Base-by-base conservation (phyloP, 2,797 vertebrate genomes). In the Onychomys arenicola region DNA sequence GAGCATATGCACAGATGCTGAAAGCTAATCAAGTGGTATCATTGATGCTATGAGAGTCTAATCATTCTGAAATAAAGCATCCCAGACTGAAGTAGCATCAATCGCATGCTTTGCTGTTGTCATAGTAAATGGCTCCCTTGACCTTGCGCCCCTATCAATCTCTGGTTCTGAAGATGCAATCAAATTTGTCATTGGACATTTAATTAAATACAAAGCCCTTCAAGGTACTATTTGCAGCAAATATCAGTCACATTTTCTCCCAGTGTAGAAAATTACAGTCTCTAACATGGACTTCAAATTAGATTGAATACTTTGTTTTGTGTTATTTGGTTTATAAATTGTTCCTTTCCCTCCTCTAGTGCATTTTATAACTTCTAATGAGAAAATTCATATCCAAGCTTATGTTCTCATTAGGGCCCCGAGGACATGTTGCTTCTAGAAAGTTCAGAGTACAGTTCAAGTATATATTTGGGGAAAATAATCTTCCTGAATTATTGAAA, bases 111-210 rank as follows among this genome's bases (percentile, higher is more conserved):
- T 94, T 85, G 83, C 49, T 88, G 73, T 96, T 97, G 97, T 88
- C 65, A 43, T 73, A 59, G 94, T 43, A 98, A 98, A 98, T 34
- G 2, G 37, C 80, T 98, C 89, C 94, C 96, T 63, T 97, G 97
- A 98, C 97, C 95, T 89, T 95, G 97, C 43, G 67, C 92, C 92
- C 97, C 97, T 98, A 98, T 98, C 98, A 98, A 98, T 99, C 98
- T 98, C 91, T 63, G 97, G 63, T 83, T 97, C 91, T 94, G 82
- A 97, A 97, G 97, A 97, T 97, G 92, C 90, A 97, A 12, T 91
- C 90, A 96, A 13, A 98, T 97, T 93, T 97, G 78, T 87, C 84
- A 94, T 80, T 93, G 82, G 95, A 96, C 34, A 27, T 96, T 97
- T 98, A 98, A 98, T 98, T 98, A 98, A 98, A 89, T 93, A 63